Conservation (phyloP, 2,888 invertebrate genomes). For the Scotopteryx bipunctaria region DNA sequence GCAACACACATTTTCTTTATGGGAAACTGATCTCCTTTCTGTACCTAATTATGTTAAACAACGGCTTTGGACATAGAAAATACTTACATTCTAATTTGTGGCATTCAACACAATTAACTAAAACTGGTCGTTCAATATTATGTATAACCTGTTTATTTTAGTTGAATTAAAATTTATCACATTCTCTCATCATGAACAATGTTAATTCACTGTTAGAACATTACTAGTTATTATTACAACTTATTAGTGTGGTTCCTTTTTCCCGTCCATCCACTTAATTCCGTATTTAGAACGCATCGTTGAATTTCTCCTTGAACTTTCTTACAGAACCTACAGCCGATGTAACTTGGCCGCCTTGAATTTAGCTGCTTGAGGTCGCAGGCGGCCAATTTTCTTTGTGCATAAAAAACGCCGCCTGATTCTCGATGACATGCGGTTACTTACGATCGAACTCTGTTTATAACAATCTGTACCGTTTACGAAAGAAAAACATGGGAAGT, state of each 20-base stretch:
- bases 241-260: conserved; percentile 11
- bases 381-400: neutral
- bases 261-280: conserved; percentile 6
- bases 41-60: neutral
- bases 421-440: no score
- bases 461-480: neutral
- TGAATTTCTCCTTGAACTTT: conserved; percentile 12
- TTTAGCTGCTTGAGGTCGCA: neutral
- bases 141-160: neutral
- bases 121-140: neutral
- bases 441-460: no score
- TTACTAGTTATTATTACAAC: no score
- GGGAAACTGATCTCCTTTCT: neutral
- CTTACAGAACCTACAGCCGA: neutral
- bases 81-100: neutral
- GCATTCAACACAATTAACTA: no score
- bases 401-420: neutral
- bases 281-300: conserved; percentile 18
- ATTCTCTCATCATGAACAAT: no score
- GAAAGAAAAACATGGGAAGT: conserved; percentile 22
- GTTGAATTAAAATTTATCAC: no score
- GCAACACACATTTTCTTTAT: neutral
- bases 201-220: neutral
- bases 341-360: conserved; percentile 1
- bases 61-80: neutral